Evolutionary conservation across 1,140 invertebrate species (phyloP).

Genomic region (Daktulosphaira vitifoliae): DNA sequence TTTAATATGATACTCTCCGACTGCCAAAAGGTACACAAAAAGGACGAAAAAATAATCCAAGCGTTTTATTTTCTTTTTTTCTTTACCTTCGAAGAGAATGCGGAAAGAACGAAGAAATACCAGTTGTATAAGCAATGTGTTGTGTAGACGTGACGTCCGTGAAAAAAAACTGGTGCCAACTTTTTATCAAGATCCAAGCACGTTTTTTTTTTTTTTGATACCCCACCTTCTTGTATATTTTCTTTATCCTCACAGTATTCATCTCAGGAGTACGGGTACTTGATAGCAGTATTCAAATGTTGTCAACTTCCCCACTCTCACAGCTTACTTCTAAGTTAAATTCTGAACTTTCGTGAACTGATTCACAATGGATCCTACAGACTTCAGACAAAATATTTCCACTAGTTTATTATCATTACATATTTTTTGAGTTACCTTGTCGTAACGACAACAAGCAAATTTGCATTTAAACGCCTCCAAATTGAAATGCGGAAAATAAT

Average conservation of each 20-base stretch:
- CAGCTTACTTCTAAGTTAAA: background rate
- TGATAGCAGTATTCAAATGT: constrained; percentile 28
- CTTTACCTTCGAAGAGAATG: background rate
- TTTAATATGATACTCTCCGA: constrained; percentile 25
- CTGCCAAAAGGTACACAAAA: constrained; percentile 20
- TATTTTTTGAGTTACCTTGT: background rate
- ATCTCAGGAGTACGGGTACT: background rate
- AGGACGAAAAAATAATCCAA: constrained; percentile 13
- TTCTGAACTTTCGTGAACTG: constrained; percentile 21
- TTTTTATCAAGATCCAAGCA: constrained; percentile 31
- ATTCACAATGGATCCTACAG: constrained; percentile 14
- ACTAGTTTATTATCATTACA: constrained; percentile 12
- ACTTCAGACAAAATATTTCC: background rate
- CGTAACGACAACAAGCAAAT: background rate
- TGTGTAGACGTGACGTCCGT: constrained; percentile 28
- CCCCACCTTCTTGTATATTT: background rate
- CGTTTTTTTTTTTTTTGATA: background rate
- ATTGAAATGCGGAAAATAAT: constrained; percentile 1
- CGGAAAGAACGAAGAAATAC: background rate
- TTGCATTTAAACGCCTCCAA: constrained; percentile 20
- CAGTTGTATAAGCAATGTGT: constrained; percentile 14
- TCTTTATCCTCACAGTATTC: background rate
- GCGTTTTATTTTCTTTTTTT: constrained; percentile 13
- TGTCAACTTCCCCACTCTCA: background rate
- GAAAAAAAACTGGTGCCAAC: constrained; percentile 32